Evolutionary conservation across 2,888 invertebrate species (phyloP), one percentile per base, ranked within the genome.

Genomic region (Andrena hattorfiana): DNA sequence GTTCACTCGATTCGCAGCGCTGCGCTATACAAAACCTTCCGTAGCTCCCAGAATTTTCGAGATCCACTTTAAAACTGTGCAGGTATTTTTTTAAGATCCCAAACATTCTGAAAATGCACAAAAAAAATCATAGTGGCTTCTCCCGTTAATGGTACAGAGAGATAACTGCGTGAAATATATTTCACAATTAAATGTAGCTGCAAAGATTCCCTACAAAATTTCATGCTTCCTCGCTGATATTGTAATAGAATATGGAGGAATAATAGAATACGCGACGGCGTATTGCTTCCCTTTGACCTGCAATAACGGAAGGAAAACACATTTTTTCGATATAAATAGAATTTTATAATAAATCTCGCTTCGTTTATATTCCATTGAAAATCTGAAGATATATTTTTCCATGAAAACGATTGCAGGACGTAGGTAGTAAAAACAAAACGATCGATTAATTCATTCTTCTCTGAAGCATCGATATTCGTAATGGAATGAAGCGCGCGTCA

Each of bases 291-390:
- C 20, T 35, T 35, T 13, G 16, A 69, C 8, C 64, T 26, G 7
- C 10, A 54, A n/a, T 26, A 54, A 54, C 64, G 13, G 28, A 54
- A 26, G 63, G 35, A 64, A 64, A 63, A 54, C 35, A 54, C 26
- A 62, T 49, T 62, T 62, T 13, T 49, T 20, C 13, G 20, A 30
- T 60, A 49, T 26, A 49, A 26, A 54, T 35, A 35, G 4, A 64
- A 42, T 54, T 35, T 28, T 28, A 26, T 13, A 35, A 54, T 20
- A 54, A 35, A 23, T 6, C 26, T 28, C 28, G 7, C 13, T 13
- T 64, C 16, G 32, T 54, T 35, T 23, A 35, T 72, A 54, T 54
- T 23, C 62, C 4, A 20, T 1, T 16, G 16, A 3, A 7, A 54
- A 13, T 20, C 6, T 26, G 6, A 8, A n/a, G 63, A 26, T 28